phyloP scores from a whole-genome alignment of 2,113 vertebrate species.

The Ictidomys tridecemlineatus region DNA sequence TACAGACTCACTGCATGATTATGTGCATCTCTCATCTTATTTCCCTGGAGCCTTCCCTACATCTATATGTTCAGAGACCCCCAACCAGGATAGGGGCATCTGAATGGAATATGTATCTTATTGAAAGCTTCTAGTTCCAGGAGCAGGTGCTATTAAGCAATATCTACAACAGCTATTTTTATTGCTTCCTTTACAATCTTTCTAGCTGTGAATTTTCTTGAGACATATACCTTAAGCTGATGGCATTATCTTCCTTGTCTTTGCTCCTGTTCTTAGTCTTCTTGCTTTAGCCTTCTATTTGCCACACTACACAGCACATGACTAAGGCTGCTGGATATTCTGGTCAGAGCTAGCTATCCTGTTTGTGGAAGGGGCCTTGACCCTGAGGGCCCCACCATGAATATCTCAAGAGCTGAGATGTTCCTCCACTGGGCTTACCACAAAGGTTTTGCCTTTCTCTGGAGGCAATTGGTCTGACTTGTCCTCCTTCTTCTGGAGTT shows the following conservation, averaged over 20 bases:
- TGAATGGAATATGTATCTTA: neutral
- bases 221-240: neutral
- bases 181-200: neutral
- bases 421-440: slow-evolving; percentile 34
- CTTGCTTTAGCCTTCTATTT: neutral
- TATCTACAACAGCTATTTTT: neutral
- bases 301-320: neutral
- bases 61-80: neutral
- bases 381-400: no score
- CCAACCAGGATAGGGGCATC: neutral
- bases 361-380: neutral
- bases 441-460: neutral
- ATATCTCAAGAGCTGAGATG: neutral
- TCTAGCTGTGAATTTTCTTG: neutral
- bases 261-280: neutral
- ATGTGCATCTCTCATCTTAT: neutral
- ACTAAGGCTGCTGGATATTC: neutral
- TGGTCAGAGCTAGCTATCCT: neutral
- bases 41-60: neutral
- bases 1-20: neutral
- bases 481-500: slow-evolving; percentile 32
- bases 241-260: neutral
- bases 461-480: neutral
- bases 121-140: neutral
- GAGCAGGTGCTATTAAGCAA: neutral